Evolutionary conservation across 92 coral and sea anemone genomes (phyloP).

Genomic region (Virgularia gustaviana): DNA sequence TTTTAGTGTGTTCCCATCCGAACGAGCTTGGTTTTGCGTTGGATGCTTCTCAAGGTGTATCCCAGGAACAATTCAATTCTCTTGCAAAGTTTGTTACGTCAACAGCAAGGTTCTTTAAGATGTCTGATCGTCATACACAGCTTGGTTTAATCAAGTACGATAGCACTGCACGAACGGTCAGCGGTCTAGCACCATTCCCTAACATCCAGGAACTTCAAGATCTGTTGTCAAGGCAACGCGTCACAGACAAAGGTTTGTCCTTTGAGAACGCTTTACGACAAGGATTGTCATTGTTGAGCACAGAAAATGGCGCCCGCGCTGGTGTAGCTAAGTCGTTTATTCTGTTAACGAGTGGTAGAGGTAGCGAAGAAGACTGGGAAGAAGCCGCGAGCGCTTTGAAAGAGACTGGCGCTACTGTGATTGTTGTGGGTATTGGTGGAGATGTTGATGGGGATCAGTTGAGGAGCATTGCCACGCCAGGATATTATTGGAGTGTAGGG

Average conservation of each 20-base stretch:
- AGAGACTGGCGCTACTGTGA: conserved; percentile 54
- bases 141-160: conserved; percentile 67
- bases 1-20: conserved; percentile 78
- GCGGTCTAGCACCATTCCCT: not conserved
- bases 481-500: conserved; percentile 43
- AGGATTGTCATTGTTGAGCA: conserved; percentile 14
- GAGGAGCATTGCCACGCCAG: conserved; percentile 44
- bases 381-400: conserved; percentile 55
- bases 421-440: conserved; percentile 73
- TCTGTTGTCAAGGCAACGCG: not conserved
- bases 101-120: conserved; percentile 61
- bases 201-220: not conserved
- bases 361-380: conserved; percentile 46
- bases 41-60: conserved; percentile 61
- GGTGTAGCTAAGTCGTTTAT: conserved; percentile 62
- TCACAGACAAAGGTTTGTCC: not conserved
- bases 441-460: conserved; percentile 41
- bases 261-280: conserved; percentile 22
- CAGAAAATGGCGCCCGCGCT: conserved; percentile 6
- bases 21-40: conserved; percentile 84
- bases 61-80: conserved; percentile 33
- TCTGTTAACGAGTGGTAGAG: conserved; percentile 52
- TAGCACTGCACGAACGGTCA: conserved; percentile 40
- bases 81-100: conserved; percentile 54
- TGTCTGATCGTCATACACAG: conserved; percentile 59